phyloP scores from a whole-genome alignment of 2,888 invertebrate species.

The Dryomyza anilis region DNA sequence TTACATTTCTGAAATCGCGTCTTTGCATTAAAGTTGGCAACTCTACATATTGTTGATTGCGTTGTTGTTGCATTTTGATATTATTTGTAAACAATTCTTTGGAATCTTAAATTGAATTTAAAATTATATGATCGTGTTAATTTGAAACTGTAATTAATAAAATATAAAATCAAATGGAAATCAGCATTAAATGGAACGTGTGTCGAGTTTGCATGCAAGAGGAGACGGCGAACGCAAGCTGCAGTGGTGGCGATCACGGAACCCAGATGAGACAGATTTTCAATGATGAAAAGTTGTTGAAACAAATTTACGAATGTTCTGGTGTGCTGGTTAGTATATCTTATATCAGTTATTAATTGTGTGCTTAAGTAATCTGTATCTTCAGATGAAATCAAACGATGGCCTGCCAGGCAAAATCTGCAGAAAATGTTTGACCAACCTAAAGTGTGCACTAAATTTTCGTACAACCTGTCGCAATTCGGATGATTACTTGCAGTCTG shows the following conservation, averaged over 20 bases:
- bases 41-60: neutral
- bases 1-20: no score
- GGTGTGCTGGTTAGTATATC: conserved; percentile 37
- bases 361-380: no score
- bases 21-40: neutral
- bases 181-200: conserved; percentile 54
- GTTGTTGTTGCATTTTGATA: no score
- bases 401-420: conserved; percentile 52
- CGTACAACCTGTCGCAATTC: conserved; percentile 34
- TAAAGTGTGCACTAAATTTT: conserved; percentile 36
- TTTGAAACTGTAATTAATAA: no score
- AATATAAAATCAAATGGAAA: conserved; percentile 53
- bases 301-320: conserved; percentile 39
- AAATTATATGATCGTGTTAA: no score
- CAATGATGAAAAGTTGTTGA: conserved; percentile 34
- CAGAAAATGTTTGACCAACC: conserved; percentile 32
- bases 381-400: conserved; percentile 45
- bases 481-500: conserved; percentile 32
- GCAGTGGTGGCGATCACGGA: neutral
- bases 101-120: no score
- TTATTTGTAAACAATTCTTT: neutral
- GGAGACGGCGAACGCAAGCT: conserved; percentile 23
- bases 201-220: conserved; percentile 49
- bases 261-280: conserved; percentile 35
- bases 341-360: neutral